Percentiles rank a stretch among this genome's conserved stretches.
Conservation (phyloP, 2,888 invertebrate species). For the Agapostemon virescens region DNA sequence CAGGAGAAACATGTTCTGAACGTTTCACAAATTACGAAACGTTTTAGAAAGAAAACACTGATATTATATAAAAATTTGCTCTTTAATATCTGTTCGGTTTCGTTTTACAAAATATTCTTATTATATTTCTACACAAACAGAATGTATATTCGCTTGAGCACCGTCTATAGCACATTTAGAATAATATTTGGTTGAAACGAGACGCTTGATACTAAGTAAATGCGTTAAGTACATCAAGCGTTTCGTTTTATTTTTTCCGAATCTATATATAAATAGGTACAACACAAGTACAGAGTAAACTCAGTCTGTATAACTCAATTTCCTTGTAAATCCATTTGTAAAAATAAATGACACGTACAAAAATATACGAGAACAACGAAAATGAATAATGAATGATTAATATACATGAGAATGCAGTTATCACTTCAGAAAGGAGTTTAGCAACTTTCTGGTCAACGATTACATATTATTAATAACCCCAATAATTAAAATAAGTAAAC, state of each 20-base stretch:
- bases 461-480: conserved; percentile 15
- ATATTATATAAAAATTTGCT: conserved; percentile 31
- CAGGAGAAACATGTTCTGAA: not conserved
- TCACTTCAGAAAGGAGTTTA: conserved; percentile 1
- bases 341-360: not conserved
- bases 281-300: conserved; percentile 23
- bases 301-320: conserved; percentile 43
- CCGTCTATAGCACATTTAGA: not conserved
- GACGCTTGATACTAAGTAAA: not conserved
- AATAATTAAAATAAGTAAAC: not conserved
- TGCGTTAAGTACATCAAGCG: conserved; percentile 12
- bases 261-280: conserved; percentile 31
- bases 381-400: conserved; percentile 12
- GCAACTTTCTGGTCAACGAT: conserved; percentile 22
- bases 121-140: conserved; percentile 14
- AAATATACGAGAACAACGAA: conserved; percentile 12
- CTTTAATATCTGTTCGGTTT: conserved; percentile 9
- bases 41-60: not conserved
- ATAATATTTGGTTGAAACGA: conserved; percentile 13
- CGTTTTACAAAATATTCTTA: conserved; percentile 21
- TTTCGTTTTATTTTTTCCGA: not conserved
- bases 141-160: conserved; percentile 17
- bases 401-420: conserved; percentile 26
- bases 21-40: not conserved
- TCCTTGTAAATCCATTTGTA: conserved; percentile 28